Base-by-base conservation (phyloP, 2,888 invertebrate genomes). In the Agrotis clavis region DNA sequence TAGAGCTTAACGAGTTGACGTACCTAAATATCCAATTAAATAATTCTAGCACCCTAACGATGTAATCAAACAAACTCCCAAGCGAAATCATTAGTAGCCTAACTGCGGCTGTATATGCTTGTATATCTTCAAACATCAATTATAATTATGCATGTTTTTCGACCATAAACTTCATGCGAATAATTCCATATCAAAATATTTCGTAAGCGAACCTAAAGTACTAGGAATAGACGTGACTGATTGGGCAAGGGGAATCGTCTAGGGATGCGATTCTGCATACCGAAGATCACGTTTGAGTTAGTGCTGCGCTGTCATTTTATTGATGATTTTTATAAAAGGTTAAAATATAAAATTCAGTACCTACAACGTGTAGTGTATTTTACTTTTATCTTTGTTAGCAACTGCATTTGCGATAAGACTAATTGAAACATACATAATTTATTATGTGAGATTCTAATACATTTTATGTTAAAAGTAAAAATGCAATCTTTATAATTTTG, bases 191-290 rank as follows among this genome's bases (percentile, higher is more conserved):
- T 7, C 66, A 50, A 41, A 68, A 75, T 68, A 82, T 74, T 74
- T 74, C 30, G 64, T 59, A 67, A 56, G 41, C 54, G 56, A 79
- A 51, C 53, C 67, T 67, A 71, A 57, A 76, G 67, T 63, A 67
- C 74, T 50, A 59, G 41, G 76, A 70, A 76, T 69, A 86, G 67
- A 90, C 92, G 90, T 90, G 92, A 89, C 91, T 91, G 92, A 92
- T 92, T 92, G 90, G 87, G 88, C 90, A 87, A 84, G 84, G 83
- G 77, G 85, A 86, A 84, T 81, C 85, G 79, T 84, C 87, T 87
- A 84, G 89, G 89, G 91, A 89, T 89, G 88, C 89, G 89, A 91
- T 91, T 93, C 90, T 93, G 92, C 93, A 94, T 94, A 90, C 86
- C 85, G 86, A 91, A 92, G 92, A 93, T 91, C 92, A 91, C 88